A percentile compares a stretch with the other conserved stretches of the same genome.
Evolutionary conservation across 2,797 vertebrate species (phyloP).

Genomic region (Podarcis siculus): DNA sequence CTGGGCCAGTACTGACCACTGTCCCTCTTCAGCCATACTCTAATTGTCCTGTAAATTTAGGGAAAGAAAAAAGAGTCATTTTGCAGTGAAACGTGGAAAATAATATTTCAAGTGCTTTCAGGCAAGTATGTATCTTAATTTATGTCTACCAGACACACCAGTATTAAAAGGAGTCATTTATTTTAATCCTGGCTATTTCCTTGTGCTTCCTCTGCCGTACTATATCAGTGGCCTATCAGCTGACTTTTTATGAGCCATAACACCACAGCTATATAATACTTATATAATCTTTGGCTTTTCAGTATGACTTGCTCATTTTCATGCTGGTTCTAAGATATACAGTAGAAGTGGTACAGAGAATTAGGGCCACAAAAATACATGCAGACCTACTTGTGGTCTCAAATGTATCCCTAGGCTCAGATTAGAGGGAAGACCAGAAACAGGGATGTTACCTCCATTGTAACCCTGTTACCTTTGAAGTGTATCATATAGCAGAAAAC

Average conservation of each 20-base stretch:
- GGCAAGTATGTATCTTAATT: not conserved
- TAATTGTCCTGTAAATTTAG: conserved; percentile 85
- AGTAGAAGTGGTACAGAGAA: not conserved
- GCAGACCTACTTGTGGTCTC: not conserved
- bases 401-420: not conserved
- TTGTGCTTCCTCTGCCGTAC: not conserved
- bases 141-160: not conserved
- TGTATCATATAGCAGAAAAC: not conserved
- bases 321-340: not conserved
- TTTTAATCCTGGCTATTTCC: not conserved
- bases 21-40: conserved; percentile 97
- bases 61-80: not conserved
- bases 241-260: not conserved
- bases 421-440: not conserved
- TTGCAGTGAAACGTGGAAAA: not conserved
- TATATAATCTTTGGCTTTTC: not conserved
- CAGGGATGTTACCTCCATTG: not conserved
- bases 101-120: not conserved
- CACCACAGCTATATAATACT: not conserved
- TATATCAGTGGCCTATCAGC: not conserved
- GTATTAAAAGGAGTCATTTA: not conserved
- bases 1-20: conserved; percentile 98
- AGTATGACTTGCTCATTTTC: not conserved
- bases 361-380: not conserved
- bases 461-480: too few relatives aligned